Percentiles rank a stretch among this genome's conserved stretches.
These are phyloP conservation scores for Deilephila porcellus DNA, from an alignment of 2,888 invertebrate species.

Conservation along the genomic window DNA sequence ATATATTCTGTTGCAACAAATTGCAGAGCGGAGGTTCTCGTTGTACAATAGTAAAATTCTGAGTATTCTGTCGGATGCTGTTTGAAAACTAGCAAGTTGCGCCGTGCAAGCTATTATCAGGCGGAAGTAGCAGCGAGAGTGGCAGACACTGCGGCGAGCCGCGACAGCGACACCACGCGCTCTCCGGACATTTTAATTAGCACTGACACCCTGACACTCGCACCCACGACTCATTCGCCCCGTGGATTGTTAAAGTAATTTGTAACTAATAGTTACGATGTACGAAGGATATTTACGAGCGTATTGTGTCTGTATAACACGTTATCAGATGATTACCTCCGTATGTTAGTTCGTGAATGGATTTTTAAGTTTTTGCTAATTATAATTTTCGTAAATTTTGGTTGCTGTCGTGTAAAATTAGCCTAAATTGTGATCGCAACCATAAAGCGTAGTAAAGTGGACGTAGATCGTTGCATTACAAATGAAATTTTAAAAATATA, in stretches of 20 bases:
- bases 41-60: constrained; percentile 10
- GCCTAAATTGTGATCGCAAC: background rate
- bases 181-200: constrained; percentile 54
- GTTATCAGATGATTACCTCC: no score
- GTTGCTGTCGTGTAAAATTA: background rate
- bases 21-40: background rate
- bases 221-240: background rate
- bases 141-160: constrained; percentile 48
- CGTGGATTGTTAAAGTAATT: background rate
- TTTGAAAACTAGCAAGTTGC: constrained; percentile 34
- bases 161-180: constrained; percentile 37
- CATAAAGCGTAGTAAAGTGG: background rate
- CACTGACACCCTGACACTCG: constrained; percentile 19
- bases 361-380: background rate
- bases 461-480: background rate
- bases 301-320: no score
- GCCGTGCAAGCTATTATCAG: constrained; percentile 38
- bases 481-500: constrained; percentile 54
- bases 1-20: background rate
- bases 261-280: background rate
- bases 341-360: no score
- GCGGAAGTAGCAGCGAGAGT: constrained; percentile 44
- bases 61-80: constrained; percentile 21
- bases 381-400: background rate
- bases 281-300: no score